phyloP scores from a whole-genome alignment of 2,797 vertebrate genomes.

The Danio jaintianensis region DNA sequence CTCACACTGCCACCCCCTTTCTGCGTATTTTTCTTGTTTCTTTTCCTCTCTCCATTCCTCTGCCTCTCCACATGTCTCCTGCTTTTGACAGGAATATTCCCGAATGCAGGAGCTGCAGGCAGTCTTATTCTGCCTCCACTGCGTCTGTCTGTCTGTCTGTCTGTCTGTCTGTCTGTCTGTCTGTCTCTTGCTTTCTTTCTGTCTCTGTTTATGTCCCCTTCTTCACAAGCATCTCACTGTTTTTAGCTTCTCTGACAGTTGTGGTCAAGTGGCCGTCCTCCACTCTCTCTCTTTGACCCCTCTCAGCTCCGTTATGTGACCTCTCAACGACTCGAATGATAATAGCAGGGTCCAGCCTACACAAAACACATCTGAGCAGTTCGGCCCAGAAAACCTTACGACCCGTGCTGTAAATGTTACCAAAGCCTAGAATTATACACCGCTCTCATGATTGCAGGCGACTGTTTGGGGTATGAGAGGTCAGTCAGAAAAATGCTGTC shows the following conservation, averaged over 20 bases:
- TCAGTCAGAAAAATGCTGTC: constrained; percentile 7
- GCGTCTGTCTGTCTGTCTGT: constrained; percentile 40
- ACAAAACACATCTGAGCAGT: constrained; percentile 19
- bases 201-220: constrained; percentile 9
- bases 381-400: constrained; percentile 23
- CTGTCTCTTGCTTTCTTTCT: constrained; percentile 42
- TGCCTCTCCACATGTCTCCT: constrained; percentile 38
- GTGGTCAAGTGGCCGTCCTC: constrained; percentile 42
- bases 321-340: constrained; percentile 13
- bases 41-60: constrained; percentile 52
- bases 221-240: constrained; percentile 3
- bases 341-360: constrained; percentile 53
- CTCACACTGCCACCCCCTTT: constrained; percentile 44
- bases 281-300: constrained; percentile 40
- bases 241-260: constrained; percentile 33
- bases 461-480: constrained; percentile 25
- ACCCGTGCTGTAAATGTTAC: constrained; percentile 40
- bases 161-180: not conserved
- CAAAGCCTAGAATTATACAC: constrained; percentile 40
- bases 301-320: constrained; percentile 36
- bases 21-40: constrained; percentile 52
- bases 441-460: constrained; percentile 13
- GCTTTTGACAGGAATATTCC: constrained; percentile 45
- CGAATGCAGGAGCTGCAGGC: not conserved
- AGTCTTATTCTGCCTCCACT: constrained; percentile 48